Conservation (phyloP, 2,113 vertebrate genomes). For the Hydropotes inermis region DNA sequence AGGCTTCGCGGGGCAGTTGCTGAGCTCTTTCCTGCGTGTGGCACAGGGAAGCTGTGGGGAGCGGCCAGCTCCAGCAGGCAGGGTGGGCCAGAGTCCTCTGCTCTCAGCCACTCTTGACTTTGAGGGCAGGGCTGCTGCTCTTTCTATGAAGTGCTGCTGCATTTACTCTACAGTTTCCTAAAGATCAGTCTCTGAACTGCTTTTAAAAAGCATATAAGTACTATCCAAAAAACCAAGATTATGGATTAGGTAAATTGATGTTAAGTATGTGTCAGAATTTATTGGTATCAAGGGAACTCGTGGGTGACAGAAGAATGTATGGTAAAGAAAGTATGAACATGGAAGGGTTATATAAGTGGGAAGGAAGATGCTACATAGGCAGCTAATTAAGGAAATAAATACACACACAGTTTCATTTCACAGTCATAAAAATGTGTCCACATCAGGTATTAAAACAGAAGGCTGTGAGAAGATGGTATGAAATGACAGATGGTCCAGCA, state of each 20-base stretch:
- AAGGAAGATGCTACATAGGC: too few relatives aligned
- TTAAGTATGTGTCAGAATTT: too few relatives aligned
- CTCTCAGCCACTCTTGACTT: accelerated
- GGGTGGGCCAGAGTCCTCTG: accelerated
- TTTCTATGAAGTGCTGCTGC: neutral
- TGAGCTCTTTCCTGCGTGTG: neutral
- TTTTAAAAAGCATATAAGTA: neutral
- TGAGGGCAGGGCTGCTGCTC: neutral
- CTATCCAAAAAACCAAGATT: neutral
- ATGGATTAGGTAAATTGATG: neutral
- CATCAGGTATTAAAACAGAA: neutral
- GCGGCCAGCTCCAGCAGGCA: accelerated
- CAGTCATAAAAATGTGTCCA: neutral
- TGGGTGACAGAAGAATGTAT: too few relatives aligned
- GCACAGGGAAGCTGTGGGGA: neutral
- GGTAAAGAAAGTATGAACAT: too few relatives aligned
- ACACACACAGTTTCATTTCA: too few relatives aligned
- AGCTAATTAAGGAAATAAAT: too few relatives aligned
- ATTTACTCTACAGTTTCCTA: neutral
- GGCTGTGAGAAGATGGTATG: neutral
- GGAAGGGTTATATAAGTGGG: too few relatives aligned
- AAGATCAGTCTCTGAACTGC: neutral
- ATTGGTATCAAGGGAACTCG: too few relatives aligned
- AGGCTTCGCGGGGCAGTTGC: neutral
- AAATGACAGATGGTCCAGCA: neutral